Evolutionary conservation across 2,888 invertebrate genomes (phyloP).

Genomic region (Drosophila differens): DNA sequence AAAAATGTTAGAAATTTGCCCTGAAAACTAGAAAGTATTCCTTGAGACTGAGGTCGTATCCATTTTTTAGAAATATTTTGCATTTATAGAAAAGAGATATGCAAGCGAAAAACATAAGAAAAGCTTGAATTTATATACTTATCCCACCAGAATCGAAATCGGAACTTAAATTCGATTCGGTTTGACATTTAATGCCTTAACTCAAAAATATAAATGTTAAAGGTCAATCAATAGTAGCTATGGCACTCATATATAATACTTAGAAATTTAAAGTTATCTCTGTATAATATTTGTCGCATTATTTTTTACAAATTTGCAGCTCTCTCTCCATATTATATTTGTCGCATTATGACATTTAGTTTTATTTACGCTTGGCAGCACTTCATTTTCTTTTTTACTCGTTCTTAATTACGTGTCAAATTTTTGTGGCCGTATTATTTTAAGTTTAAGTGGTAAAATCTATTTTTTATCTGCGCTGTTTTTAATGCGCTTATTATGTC

Average conservation of each 20-base stretch:
- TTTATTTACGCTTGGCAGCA: conserved; percentile 23
- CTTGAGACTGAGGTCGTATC: too few species aligned
- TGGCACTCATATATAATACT: background rate
- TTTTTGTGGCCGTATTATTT: conserved; percentile 19
- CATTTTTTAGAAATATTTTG: background rate
- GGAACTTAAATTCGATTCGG: background rate
- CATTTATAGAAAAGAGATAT: background rate
- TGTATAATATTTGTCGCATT: background rate
- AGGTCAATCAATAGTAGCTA: background rate
- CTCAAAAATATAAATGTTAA: background rate
- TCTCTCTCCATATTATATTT: background rate
- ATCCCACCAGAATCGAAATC: background rate
- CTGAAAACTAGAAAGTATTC: background rate
- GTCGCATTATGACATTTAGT: conserved; percentile 10
- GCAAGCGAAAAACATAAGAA: background rate
- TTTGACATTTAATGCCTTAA: background rate
- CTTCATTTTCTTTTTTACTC: background rate
- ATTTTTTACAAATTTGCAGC: background rate
- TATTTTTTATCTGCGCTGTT: conserved; percentile 23
- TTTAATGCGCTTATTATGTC: conserved; percentile 58
- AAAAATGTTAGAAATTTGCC: background rate
- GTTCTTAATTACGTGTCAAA: conserved; percentile 45
- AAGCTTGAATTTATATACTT: background rate
- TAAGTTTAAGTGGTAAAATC: background rate
- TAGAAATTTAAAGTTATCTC: background rate